Conservation (phyloP, 2,888 invertebrate species). For the Plebejus argus region DNA sequence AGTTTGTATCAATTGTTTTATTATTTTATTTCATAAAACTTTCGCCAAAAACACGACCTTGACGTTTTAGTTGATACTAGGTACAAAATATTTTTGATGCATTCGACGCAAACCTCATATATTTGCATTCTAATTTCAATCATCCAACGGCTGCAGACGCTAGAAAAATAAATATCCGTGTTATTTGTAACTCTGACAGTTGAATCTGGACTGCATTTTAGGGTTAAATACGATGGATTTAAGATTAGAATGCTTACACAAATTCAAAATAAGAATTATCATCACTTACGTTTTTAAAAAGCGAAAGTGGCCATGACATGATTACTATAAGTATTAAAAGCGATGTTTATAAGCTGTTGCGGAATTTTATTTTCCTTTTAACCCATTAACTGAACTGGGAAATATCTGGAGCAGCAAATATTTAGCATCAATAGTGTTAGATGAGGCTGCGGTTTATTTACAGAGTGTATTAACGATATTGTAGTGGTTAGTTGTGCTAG, state of each 20-base stretch:
- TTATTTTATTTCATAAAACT: too few species aligned
- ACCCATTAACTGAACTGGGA: neutral
- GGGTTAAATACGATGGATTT: neutral
- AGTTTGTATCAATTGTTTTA: too few species aligned
- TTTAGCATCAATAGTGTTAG: slow-evolving; percentile 1
- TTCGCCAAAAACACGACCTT: neutral
- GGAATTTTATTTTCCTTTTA: slow-evolving; percentile 6
- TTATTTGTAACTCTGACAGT: too few species aligned
- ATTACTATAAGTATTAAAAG: neutral
- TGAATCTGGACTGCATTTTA: neutral
- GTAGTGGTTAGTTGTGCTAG: slow-evolving; percentile 1
- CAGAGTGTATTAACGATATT: slow-evolving; percentile 9
- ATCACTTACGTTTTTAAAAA: neutral
- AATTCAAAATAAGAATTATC: neutral
- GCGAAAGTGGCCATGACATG: slow-evolving; percentile 14
- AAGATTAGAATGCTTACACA: neutral
- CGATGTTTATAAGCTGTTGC: neutral
- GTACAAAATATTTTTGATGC: neutral
- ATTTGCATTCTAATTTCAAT: neutral
- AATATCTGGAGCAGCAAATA: neutral
- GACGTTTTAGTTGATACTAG: neutral
- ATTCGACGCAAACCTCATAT: neutral
- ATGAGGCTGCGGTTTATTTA: slow-evolving; percentile 6
- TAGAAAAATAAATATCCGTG: too few species aligned
- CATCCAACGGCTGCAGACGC: neutral